A percentile compares a stretch with the other conserved stretches of the same genome.
Evolutionary conservation across 1,140 invertebrate species (phyloP).

Genomic region (Tenebrio molitor): DNA sequence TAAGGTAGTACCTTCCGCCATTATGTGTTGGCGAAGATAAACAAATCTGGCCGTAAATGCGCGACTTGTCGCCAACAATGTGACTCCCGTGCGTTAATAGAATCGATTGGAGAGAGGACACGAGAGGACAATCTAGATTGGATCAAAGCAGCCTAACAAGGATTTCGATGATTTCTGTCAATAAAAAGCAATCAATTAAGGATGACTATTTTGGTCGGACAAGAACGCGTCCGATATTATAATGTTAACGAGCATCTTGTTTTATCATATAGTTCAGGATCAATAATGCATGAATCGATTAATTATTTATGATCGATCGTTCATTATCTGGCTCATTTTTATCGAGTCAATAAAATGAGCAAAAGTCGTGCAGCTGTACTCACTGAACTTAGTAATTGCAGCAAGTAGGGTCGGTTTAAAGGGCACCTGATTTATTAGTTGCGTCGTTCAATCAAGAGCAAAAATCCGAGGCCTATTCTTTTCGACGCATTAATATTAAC

Average conservation of each 20-base stretch:
- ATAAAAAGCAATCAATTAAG: slow-evolving; percentile 58
- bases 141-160: slow-evolving; percentile 31
- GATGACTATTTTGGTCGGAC: slow-evolving; percentile 55
- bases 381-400: slow-evolving; percentile 14
- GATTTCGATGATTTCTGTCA: slow-evolving; percentile 56
- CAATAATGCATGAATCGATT: slow-evolving; percentile 60
- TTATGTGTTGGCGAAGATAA: too few relatives aligned
- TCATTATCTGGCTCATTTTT: slow-evolving; percentile 58
- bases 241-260: slow-evolving; percentile 53
- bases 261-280: slow-evolving; percentile 59
- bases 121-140: neutral
- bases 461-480: slow-evolving; percentile 9
- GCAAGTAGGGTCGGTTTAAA: slow-evolving; percentile 2
- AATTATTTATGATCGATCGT: slow-evolving; percentile 61
- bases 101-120: neutral
- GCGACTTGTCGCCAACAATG: too few relatives aligned
- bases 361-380: slow-evolving; percentile 1
- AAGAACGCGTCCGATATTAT: slow-evolving; percentile 53
- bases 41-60: too few relatives aligned
- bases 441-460: too few relatives aligned
- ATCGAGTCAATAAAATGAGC: slow-evolving; percentile 55
- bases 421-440: too few relatives aligned
- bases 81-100: too few relatives aligned
- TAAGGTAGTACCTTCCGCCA: too few relatives aligned
- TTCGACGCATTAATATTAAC: slow-evolving; percentile 44